phyloP scores from a whole-genome alignment of 2,113 vertebrate species.

The Herpetotheres cachinnans region DNA sequence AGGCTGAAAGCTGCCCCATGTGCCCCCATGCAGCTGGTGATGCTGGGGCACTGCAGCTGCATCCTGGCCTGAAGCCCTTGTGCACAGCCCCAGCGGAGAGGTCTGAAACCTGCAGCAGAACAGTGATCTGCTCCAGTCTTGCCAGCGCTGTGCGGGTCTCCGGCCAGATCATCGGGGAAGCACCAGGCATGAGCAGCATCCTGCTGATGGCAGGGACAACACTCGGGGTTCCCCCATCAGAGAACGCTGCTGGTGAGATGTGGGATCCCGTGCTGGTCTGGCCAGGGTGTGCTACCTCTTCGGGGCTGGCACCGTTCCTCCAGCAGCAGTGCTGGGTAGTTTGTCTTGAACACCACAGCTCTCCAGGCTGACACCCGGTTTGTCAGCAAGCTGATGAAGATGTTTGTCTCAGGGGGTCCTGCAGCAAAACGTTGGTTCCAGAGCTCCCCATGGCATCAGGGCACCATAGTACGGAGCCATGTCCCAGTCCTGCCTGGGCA shows the following conservation, averaged over 20 bases:
- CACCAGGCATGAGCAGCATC: neutral
- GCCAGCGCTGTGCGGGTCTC: rapidly evolving
- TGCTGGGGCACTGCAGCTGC: neutral
- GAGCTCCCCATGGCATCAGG: neutral
- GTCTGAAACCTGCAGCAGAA: rapidly evolving
- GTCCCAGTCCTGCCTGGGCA: neutral
- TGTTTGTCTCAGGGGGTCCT: neutral
- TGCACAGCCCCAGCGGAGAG: neutral
- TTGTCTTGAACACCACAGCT: neutral
- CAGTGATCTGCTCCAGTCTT: neutral
- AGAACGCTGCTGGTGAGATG: rapidly evolving
- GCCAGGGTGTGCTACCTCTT: too few species aligned
- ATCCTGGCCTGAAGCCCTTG: rapidly evolving
- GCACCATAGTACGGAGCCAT: rapidly evolving
- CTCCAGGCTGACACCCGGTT: neutral
- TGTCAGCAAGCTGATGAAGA: neutral
- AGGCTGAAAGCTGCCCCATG: rapidly evolving
- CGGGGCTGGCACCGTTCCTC: neutral
- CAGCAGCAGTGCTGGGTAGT: rapidly evolving
- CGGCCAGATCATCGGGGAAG: neutral
- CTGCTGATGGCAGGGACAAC: neutral
- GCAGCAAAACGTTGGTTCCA: neutral
- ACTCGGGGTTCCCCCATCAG: neutral
- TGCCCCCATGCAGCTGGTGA: rapidly evolving
- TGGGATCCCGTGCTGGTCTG: rapidly evolving